These are phyloP conservation scores for Saccopteryx bilineata DNA, from an alignment of 2,113 vertebrate species.

Conservation along the genomic window DNA sequence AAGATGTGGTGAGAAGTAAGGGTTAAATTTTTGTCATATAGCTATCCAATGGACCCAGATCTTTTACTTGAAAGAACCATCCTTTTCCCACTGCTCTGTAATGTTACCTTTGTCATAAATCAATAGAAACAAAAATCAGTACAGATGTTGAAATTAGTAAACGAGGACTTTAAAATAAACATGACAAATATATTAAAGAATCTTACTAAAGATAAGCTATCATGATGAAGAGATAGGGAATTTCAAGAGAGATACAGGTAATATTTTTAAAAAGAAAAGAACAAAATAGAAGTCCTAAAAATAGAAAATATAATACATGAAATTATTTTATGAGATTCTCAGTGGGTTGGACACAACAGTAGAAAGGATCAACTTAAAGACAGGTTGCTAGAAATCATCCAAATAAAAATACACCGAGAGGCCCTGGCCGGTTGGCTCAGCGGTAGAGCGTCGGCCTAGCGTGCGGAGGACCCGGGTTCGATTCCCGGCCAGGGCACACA, in stretches of 20 bases:
- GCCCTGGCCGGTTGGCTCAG: too few species aligned
- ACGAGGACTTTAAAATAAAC: neutral
- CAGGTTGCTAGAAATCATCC: neutral
- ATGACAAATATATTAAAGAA: neutral
- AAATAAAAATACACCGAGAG: neutral
- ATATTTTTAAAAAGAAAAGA: neutral
- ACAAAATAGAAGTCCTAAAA: neutral
- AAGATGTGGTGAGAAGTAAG: neutral
- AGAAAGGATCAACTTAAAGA: neutral
- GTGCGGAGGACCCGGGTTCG: too few species aligned
- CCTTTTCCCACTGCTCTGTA: neutral
- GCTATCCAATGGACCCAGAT: neutral
- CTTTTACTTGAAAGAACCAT: conserved; percentile 5
- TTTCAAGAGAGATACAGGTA: neutral
- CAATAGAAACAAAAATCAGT: conserved; percentile 27
- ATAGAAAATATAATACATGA: conserved; percentile 40
- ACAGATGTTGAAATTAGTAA: neutral
- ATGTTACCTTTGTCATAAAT: neutral
- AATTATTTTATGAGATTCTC: conserved; percentile 22
- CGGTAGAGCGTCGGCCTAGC: too few species aligned
- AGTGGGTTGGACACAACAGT: neutral
- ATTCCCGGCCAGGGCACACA: too few species aligned
- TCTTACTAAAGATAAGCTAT: conserved; percentile 13
- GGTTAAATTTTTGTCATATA: neutral
- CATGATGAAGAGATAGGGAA: neutral